A percentile compares a stretch with the other conserved stretches of the same genome.
Conservation (phyloP, 2,797 vertebrate genomes). For the Argyrosomus regius region DNA sequence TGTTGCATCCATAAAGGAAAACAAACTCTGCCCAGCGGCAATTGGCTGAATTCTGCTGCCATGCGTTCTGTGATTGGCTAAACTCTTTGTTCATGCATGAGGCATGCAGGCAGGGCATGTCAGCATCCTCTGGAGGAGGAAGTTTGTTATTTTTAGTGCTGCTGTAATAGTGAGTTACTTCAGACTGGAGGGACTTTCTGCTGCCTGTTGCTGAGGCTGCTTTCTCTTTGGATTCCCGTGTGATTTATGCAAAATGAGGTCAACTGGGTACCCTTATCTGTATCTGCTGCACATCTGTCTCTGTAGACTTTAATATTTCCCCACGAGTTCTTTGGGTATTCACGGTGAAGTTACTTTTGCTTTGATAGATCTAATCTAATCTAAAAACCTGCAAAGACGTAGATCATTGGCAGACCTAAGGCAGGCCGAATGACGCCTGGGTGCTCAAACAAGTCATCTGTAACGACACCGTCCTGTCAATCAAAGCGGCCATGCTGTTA, state of each 20-base stretch:
- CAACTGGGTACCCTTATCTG: too few relatives aligned
- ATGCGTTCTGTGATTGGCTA: constrained; percentile 59
- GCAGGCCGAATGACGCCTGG: too few relatives aligned
- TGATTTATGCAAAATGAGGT: not conserved
- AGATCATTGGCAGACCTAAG: too few relatives aligned
- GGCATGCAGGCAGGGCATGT: constrained; percentile 50
- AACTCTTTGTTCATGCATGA: constrained; percentile 40
- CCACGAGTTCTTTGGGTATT: not conserved
- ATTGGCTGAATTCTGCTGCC: constrained; percentile 53
- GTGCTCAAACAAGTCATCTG: too few relatives aligned
- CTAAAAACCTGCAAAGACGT: too few relatives aligned
- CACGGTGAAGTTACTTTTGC: not conserved
- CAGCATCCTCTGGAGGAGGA: constrained; percentile 1
- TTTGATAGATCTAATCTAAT: too few relatives aligned
- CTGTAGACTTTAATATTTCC: too few relatives aligned
- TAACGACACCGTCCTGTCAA: too few relatives aligned
- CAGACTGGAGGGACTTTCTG: not conserved
- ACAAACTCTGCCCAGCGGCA: not conserved
- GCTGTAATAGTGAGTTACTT: not conserved
- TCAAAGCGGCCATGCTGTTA: too few relatives aligned
- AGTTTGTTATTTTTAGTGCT: constrained; percentile 8
- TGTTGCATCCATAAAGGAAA: not conserved
- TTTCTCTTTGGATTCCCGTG: constrained; percentile 7
- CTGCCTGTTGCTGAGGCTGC: not conserved
- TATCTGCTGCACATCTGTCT: not conserved